Evolutionary conservation across 2,797 vertebrate genomes (phyloP).

Genomic region (Anomalospiza imberbis): DNA sequence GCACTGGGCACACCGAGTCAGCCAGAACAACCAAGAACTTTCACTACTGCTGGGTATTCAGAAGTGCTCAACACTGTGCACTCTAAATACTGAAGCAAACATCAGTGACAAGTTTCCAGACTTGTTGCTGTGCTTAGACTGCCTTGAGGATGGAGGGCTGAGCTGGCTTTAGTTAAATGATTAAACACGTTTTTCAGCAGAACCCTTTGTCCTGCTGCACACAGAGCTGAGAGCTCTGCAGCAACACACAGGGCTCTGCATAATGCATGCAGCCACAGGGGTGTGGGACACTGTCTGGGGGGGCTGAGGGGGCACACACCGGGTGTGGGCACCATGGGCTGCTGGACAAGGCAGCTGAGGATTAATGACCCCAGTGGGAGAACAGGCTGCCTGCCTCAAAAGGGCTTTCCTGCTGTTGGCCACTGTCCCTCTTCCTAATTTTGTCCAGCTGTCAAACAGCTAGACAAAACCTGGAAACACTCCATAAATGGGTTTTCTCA

Average conservation of each 20-base stretch:
- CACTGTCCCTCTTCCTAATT: background rate
- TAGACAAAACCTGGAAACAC: background rate
- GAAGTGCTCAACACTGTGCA: background rate
- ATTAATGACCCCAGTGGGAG: background rate
- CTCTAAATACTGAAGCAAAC: fast-evolving
- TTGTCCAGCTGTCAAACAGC: background rate
- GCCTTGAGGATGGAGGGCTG: background rate
- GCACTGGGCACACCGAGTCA: background rate
- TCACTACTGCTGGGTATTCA: background rate
- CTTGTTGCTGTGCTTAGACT: background rate
- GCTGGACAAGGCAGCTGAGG: background rate
- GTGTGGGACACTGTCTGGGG: background rate
- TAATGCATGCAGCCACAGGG: background rate
- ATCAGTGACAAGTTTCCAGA: background rate
- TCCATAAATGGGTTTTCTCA: background rate
- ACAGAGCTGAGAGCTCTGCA: background rate
- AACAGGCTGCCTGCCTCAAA: background rate
- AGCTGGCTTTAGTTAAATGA: background rate
- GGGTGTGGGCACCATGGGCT: background rate
- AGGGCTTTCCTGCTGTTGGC: background rate
- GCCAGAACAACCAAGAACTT: background rate
- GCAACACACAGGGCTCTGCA: background rate
- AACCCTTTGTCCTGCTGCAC: background rate
- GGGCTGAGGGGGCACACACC: background rate
- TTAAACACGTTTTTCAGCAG: background rate